These are phyloP conservation scores for Hylia prasina DNA, from an alignment of 2,113 vertebrate species.

Conservation along the genomic window DNA sequence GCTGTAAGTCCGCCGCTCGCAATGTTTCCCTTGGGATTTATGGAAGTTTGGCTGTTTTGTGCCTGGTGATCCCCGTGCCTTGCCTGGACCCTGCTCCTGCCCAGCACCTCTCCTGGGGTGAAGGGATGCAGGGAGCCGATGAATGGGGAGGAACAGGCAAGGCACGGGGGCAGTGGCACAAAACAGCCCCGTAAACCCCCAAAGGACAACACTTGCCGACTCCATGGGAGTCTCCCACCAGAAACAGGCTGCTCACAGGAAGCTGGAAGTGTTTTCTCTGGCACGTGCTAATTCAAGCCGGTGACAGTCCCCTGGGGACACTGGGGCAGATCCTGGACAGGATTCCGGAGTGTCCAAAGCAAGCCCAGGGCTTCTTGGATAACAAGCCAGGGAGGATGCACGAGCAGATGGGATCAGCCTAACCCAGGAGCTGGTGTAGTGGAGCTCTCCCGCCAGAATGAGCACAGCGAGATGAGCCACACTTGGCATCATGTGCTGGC, in stretches of 20 bases:
- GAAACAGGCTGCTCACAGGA: conserved; percentile 38
- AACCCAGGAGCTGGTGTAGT: background rate
- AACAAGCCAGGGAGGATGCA: rapidly evolving
- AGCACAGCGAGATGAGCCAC: rapidly evolving
- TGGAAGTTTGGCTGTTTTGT: background rate
- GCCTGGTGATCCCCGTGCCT: background rate
- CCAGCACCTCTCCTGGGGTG: background rate
- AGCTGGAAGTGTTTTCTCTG: conserved; percentile 42
- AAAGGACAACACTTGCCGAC: conserved; percentile 50
- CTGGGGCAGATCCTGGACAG: background rate
- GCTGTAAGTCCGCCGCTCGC: conserved; percentile 61
- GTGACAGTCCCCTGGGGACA: rapidly evolving
- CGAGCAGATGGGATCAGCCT: background rate
- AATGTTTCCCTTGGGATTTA: conserved; percentile 57
- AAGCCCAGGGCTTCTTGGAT: background rate
- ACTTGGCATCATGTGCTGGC: rapidly evolving
- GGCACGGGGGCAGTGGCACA: background rate
- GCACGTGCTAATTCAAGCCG: rapidly evolving
- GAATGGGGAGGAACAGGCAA: background rate
- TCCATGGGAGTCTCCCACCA: conserved; percentile 41
- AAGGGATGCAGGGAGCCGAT: background rate
- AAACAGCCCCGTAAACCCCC: conserved; percentile 36
- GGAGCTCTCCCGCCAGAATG: background rate
- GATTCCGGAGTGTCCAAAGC: background rate
- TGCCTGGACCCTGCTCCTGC: background rate